phyloP scores from a whole-genome alignment of 2,797 vertebrate genomes.

The Anolis apletophallus region DNA sequence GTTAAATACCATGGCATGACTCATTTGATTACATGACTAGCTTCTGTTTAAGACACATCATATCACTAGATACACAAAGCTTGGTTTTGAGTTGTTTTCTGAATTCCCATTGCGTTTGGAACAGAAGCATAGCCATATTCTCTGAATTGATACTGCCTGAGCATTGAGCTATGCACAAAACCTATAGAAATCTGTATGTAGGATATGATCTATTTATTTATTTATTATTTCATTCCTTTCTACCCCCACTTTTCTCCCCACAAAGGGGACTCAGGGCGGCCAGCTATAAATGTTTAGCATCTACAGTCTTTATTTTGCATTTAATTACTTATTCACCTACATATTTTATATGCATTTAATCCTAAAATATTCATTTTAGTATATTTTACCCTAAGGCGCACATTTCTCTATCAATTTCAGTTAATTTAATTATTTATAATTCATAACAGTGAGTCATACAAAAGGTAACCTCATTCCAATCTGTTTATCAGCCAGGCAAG shows the following conservation, averaged over 20 bases:
- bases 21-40: background rate
- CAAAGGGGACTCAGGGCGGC: no score
- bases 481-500: background rate
- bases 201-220: no score
- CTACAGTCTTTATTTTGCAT: background rate
- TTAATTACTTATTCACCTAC: background rate
- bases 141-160: background rate
- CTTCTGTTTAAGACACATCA: background rate
- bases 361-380: background rate
- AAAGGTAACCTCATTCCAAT: background rate
- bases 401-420: background rate
- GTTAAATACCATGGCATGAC: background rate
- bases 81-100: constrained; percentile 20
- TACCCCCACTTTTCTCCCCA: no score
- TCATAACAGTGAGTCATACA: background rate
- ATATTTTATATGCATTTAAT: background rate
- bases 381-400: background rate
- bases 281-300: background rate
- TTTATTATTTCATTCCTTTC: no score
- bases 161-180: background rate
- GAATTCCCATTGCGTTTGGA: background rate
- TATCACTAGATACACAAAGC: background rate
- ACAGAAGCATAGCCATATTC: background rate
- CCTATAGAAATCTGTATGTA: background rate
- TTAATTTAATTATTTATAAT: background rate